These are phyloP conservation scores for Thamnophis sirtalis DNA, from an alignment of 2,113 vertebrate genomes.

Conservation along the genomic window DNA sequence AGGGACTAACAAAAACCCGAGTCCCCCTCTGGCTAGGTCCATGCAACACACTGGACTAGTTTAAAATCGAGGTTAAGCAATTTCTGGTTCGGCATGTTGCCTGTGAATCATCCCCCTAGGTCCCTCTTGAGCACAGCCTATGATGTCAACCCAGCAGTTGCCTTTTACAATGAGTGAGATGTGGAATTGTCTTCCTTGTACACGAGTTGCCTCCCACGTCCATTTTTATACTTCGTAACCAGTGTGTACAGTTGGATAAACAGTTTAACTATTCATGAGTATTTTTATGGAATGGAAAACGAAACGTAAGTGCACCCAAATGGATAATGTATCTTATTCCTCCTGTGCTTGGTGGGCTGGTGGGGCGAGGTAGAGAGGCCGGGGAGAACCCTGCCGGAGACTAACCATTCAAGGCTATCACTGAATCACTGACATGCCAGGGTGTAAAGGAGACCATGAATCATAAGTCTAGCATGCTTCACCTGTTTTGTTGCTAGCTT, in stretches of 20 bases:
- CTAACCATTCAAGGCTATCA: conserved; percentile 56
- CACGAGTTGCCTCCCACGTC: conserved; percentile 12
- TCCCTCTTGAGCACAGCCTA: neutral
- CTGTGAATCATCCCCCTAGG: neutral
- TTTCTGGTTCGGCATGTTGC: neutral
- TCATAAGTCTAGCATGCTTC: conserved; percentile 65
- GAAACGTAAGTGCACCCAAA: conserved; percentile 52
- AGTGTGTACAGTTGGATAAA: conserved; percentile 53
- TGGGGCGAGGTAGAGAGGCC: neutral
- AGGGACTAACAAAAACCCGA: neutral
- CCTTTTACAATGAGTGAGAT: neutral
- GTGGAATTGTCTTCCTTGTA: conserved; percentile 29
- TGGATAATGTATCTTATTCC: conserved; percentile 57
- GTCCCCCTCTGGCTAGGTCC: neutral
- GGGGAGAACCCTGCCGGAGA: conserved; percentile 40
- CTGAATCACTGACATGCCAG: conserved; percentile 50
- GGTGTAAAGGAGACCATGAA: conserved; percentile 63
- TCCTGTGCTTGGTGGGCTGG: conserved; percentile 36
- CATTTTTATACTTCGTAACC: conserved; percentile 53
- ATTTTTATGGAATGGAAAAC: conserved; percentile 57
- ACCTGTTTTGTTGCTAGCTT: conserved; percentile 65
- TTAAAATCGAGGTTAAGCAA: neutral
- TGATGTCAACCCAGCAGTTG: neutral
- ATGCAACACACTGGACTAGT: neutral
- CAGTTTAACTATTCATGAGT: conserved; percentile 64